phyloP scores from a whole-genome alignment of 2,888 invertebrate species.

The Leucophenga montana region DNA sequence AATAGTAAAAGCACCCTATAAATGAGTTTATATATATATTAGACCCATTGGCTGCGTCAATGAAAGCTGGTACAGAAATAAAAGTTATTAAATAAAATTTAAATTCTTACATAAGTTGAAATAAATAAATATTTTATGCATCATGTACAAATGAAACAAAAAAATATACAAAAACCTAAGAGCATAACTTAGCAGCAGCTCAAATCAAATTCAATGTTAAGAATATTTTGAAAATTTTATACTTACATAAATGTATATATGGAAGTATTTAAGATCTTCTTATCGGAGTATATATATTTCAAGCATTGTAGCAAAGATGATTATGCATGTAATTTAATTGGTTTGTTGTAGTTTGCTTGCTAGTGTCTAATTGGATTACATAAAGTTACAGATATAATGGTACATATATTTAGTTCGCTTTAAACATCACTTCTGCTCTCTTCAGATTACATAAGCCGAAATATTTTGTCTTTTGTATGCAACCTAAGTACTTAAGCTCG shows the following conservation, averaged over 20 bases:
- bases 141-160: background rate
- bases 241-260: background rate
- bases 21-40: too few relatives aligned
- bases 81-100: slow-evolving; percentile 7
- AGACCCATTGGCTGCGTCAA: background rate
- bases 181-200: background rate
- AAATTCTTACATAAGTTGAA: background rate
- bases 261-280: too few relatives aligned
- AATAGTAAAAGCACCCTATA: too few relatives aligned
- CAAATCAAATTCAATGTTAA: background rate
- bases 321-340: slow-evolving; percentile 21
- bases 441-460: too few relatives aligned
- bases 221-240: background rate
- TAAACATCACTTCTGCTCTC: too few relatives aligned
- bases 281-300: too few relatives aligned
- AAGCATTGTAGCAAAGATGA: background rate
- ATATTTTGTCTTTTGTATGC: too few relatives aligned
- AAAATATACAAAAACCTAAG: background rate
- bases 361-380: too few relatives aligned
- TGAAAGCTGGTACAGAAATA: background rate
- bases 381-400: too few relatives aligned
- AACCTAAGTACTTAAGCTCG: too few relatives aligned
- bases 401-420: too few relatives aligned
- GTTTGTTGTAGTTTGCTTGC: slow-evolving; percentile 2
- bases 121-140: background rate